Evolutionary conservation across 2,797 vertebrate genomes (phyloP).

Genomic region (Dicrostonyx torquatus): DNA sequence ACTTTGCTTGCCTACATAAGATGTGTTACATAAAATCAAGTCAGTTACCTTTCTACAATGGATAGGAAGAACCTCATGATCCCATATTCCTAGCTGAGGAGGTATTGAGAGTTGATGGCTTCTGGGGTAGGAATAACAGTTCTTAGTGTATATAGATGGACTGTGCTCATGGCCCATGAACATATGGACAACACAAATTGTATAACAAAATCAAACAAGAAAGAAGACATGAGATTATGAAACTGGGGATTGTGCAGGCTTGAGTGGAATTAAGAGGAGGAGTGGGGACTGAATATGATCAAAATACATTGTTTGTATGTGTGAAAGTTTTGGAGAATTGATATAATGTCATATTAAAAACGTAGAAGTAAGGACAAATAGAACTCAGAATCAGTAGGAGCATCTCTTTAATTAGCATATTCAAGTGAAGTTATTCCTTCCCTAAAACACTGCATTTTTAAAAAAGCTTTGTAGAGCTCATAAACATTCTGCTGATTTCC

Average conservation of each 20-base stretch:
- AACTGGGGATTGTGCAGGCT: not conserved
- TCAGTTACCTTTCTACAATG: not conserved
- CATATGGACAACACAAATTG: not conserved
- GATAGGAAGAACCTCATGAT: not conserved
- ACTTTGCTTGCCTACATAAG: too few species aligned
- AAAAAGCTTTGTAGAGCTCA: constrained; percentile 89
- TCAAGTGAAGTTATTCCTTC: constrained; percentile 78
- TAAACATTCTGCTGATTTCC: constrained; percentile 90
- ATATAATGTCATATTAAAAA: constrained; percentile 17
- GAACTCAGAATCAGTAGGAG: constrained; percentile 69
- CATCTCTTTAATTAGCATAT: constrained; percentile 80
- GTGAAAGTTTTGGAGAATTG: not conserved
- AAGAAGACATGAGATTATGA: too few species aligned
- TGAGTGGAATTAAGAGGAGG: not conserved
- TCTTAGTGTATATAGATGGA: not conserved
- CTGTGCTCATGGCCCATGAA: not conserved
- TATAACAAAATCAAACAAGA: not conserved
- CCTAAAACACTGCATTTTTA: constrained; percentile 80
- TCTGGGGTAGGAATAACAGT: too few species aligned
- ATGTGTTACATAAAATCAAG: not conserved
- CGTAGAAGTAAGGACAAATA: constrained; percentile 74
- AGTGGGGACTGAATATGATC: not conserved
- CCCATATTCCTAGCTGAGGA: not conserved
- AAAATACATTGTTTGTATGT: not conserved
- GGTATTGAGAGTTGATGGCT: not conserved